Evolutionary conservation across 2,888 invertebrate genomes (phyloP).

Genomic region (Sesamia inferens): DNA sequence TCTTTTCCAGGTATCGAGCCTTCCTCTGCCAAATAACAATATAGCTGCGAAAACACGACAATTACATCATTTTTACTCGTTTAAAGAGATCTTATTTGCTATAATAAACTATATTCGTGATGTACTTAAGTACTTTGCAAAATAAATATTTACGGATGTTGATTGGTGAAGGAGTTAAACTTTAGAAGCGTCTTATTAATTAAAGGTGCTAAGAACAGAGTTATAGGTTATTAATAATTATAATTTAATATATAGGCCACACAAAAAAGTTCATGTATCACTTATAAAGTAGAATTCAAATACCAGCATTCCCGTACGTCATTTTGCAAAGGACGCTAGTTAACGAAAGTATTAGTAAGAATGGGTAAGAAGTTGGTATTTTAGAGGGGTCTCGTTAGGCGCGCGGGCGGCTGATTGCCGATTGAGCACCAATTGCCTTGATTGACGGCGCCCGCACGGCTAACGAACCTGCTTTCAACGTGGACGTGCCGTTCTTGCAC

Average conservation of each 20-base stretch:
- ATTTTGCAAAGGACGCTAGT: slow-evolving; percentile 55
- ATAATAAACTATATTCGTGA: background rate
- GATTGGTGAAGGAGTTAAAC: background rate
- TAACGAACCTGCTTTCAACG: slow-evolving; percentile 89
- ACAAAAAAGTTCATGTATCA: background rate
- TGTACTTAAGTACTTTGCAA: no score
- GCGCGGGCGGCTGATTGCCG: slow-evolving; percentile 87
- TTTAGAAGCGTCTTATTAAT: background rate
- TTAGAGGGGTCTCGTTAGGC: slow-evolving; percentile 84
- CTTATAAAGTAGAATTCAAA: background rate
- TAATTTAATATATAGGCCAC: no score
- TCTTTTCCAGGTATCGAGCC: background rate
- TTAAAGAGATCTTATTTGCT: background rate
- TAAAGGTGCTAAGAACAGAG: background rate
- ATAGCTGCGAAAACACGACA: background rate
- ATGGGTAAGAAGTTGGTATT: slow-evolving; percentile 81
- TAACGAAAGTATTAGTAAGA: slow-evolving; percentile 75
- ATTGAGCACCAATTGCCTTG: slow-evolving; percentile 90
- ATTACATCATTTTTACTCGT: background rate
- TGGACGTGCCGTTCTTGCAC: slow-evolving; percentile 77
- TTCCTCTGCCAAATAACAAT: background rate
- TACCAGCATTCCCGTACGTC: slow-evolving; percentile 15
- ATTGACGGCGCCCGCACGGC: slow-evolving; percentile 87
- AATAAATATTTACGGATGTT: background rate
- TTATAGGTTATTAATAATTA: background rate